Percentiles rank a stretch among this genome's conserved stretches.
Evolutionary conservation across 2,888 invertebrate genomes (phyloP).

Genomic region (Caenorhabditis macrosperma): DNA sequence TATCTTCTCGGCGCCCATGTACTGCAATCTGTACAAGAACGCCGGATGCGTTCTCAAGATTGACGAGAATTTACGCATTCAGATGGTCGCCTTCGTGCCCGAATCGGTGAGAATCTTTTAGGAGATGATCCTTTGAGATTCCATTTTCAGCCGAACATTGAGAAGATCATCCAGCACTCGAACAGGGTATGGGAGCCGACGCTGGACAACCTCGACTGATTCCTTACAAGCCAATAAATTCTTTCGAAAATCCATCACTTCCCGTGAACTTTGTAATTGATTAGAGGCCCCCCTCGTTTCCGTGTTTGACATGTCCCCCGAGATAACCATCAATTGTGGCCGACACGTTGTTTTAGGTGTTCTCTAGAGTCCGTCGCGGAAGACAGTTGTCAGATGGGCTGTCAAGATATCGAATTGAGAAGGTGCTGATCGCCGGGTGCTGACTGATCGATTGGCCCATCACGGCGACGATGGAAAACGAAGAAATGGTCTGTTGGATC

Average conservation of each 20-base stretch:
- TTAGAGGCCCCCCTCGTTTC: not conserved
- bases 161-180: conserved; percentile 33
- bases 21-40: conserved; percentile 69
- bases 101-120: conserved; percentile 41
- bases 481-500: too few relatives aligned
- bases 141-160: conserved; percentile 13
- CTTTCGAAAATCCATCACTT: not conserved
- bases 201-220: conserved; percentile 38
- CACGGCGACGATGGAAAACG: not conserved
- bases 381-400: not conserved
- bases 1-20: conserved; percentile 69
- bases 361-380: not conserved
- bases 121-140: too few relatives aligned
- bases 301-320: not conserved
- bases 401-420: conserved; percentile 1
- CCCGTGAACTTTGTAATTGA: not conserved
- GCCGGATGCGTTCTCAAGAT: conserved; percentile 66
- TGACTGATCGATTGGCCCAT: not conserved
- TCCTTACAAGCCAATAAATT: too few relatives aligned
- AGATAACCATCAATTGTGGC: not conserved
- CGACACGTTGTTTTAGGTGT: conserved; percentile 10
- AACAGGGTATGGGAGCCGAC: conserved; percentile 45
- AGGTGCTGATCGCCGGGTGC: not conserved
- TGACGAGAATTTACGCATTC: conserved; percentile 49
- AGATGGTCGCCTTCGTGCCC: conserved; percentile 68